These are phyloP conservation scores for Merluccius polli DNA, from an alignment of 2,797 vertebrate species.

Conservation along the genomic window DNA sequence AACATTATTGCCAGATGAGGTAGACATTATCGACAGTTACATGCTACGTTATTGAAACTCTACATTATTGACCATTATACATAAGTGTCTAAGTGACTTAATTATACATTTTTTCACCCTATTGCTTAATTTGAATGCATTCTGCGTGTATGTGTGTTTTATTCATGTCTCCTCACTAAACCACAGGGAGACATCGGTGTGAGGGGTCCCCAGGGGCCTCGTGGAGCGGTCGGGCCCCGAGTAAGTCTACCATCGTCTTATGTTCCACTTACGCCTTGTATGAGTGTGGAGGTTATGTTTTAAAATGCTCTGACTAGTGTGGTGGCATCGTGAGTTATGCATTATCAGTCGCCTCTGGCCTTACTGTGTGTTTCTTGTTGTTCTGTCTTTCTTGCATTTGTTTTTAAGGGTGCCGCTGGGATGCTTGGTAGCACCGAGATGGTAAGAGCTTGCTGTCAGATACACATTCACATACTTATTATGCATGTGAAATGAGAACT, in stretches of 20 bases:
- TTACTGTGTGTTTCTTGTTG: not conserved
- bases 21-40: no score
- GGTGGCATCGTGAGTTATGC: not conserved
- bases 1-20: no score
- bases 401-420: slow-evolving; percentile 72
- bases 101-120: not conserved
- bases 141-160: not conserved
- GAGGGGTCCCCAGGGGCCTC: slow-evolving; percentile 85
- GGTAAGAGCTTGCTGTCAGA: slow-evolving; percentile 57
- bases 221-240: slow-evolving; percentile 81
- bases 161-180: slow-evolving; percentile 22
- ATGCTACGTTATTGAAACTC: no score
- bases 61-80: no score
- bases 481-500: not conserved
- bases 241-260: slow-evolving; percentile 69
- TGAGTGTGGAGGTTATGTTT: slow-evolving; percentile 59
- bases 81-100: no score
- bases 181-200: slow-evolving; percentile 87
- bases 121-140: not conserved
- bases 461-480: not conserved
- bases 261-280: slow-evolving; percentile 22
- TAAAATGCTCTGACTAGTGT: not conserved
- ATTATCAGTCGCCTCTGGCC: not conserved
- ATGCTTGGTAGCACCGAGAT: slow-evolving; percentile 67
- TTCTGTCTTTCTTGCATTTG: slow-evolving; percentile 10